Evolutionary conservation across 2,113 vertebrate species (phyloP).

Genomic region (Mesembrinibis cayennensis): DNA sequence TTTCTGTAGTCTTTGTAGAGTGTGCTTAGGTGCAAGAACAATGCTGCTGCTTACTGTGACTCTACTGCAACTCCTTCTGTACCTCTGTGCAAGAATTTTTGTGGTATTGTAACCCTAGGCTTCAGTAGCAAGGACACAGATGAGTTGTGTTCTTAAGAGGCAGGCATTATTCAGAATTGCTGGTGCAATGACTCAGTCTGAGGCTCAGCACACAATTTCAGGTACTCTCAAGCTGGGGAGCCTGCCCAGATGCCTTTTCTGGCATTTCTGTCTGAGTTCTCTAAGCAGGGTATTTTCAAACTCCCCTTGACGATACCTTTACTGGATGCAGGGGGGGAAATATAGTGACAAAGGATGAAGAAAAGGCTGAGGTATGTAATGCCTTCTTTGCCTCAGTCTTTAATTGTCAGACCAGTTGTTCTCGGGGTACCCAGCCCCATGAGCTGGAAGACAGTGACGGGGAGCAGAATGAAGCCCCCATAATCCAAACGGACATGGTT

Average conservation of each 20-base stretch:
- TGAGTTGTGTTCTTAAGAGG: neutral
- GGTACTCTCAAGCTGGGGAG: neutral
- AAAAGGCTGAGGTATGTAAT: too few relatives aligned
- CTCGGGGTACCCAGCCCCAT: too few relatives aligned
- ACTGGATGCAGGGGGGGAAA: too few relatives aligned
- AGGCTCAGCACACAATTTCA: neutral
- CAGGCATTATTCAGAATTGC: neutral
- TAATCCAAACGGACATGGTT: too few relatives aligned
- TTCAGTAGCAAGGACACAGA: neutral
- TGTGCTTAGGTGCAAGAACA: rapidly evolving
- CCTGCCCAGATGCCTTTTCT: neutral
- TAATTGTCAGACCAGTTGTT: too few relatives aligned
- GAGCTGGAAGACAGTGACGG: too few relatives aligned
- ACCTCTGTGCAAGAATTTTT: neutral
- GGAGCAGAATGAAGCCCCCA: too few relatives aligned
- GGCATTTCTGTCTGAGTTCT: neutral
- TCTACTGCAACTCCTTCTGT: rapidly evolving
- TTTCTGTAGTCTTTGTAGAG: neutral
- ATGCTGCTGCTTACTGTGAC: neutral
- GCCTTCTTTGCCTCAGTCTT: too few relatives aligned
- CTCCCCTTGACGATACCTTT: neutral
- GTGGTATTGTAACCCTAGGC: rapidly evolving
- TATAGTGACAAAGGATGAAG: too few relatives aligned
- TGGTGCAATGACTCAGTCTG: neutral
- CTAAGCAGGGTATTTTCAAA: neutral